These are phyloP conservation scores for Limnephilus auricula DNA, from an alignment of 2,888 invertebrate genomes.

Conservation along the genomic window DNA sequence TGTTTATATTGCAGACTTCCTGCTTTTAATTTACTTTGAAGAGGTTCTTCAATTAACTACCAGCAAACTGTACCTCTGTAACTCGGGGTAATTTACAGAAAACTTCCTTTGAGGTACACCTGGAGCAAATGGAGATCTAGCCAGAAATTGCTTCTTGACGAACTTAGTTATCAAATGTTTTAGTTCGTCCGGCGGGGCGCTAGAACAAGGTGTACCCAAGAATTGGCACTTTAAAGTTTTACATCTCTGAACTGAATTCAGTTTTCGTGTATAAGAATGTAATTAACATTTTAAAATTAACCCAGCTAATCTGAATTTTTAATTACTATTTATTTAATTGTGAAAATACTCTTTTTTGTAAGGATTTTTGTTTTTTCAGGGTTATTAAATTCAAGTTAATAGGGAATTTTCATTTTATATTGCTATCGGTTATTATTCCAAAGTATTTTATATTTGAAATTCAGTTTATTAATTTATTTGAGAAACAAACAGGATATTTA, in stretches of 20 bases:
- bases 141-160: not conserved
- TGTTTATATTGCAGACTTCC: not conserved
- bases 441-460: no score
- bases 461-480: no score
- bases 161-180: not conserved
- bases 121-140: not conserved
- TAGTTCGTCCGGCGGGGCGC: not conserved
- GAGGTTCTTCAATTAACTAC: not conserved
- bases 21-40: not conserved
- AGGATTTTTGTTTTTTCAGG: no score
- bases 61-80: not conserved
- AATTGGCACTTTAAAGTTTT: not conserved
- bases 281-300: not conserved
- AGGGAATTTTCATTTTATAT: no score
- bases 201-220: not conserved
- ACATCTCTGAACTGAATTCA: not conserved
- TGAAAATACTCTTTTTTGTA: no score
- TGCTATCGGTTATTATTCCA: no score
- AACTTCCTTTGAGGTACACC: not conserved
- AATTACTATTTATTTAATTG: no score
- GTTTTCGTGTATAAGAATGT: not conserved
- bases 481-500: no score
- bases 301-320: no score
- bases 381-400: no score
- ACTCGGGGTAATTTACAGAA: not conserved